Evolutionary conservation across 2,113 vertebrate genomes (phyloP), one percentile per base, ranked within the genome.

Genomic region (Symphodus melops): DNA sequence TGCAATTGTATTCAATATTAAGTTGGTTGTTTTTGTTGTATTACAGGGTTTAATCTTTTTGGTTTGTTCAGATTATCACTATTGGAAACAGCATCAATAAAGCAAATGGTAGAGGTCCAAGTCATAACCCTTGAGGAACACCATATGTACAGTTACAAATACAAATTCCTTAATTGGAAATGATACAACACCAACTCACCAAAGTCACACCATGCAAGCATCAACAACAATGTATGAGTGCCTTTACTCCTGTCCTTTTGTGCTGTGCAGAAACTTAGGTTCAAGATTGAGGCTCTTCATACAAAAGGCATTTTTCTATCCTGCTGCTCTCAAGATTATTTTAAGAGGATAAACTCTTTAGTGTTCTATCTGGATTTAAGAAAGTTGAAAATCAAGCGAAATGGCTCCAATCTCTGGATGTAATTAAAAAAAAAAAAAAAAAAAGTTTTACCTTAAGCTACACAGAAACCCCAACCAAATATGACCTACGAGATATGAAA

Each of bases 291-390:
- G 56, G 11, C 67, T 63, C 5, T 11, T 23, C 42, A 51, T 44
- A n/a, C 54, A 54, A 54, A 61, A 39, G 48, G 44, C 67, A 19
- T 74, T 57, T 51, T 52, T 37, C 5, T 8, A 10, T 49, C 37
- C 23, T 58, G 33, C 20, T 55, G 17, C 51, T 62, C 20, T 5
- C 61, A 14, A 51, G 51, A 72, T 61, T 57, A 57, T 42, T 68
- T 42, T 68, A 42, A 63, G 59, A 53, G 20, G 59, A 53, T 80
- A 57, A 73, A 39, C 19, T 10, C 11, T 42, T 41, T 8, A 13
- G 21, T 25, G 5, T 5, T 63, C 63, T 16, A 58, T 69, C 8
- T 4, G 39, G 44, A 46, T 64, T 58, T 21, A 20, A 36, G 3
- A 19, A 53, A 49, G 39, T 49, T 16, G 12, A 52, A 68, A 67